Conservation (phyloP, 1,140 invertebrate genomes). For the Micrasema longulum region DNA sequence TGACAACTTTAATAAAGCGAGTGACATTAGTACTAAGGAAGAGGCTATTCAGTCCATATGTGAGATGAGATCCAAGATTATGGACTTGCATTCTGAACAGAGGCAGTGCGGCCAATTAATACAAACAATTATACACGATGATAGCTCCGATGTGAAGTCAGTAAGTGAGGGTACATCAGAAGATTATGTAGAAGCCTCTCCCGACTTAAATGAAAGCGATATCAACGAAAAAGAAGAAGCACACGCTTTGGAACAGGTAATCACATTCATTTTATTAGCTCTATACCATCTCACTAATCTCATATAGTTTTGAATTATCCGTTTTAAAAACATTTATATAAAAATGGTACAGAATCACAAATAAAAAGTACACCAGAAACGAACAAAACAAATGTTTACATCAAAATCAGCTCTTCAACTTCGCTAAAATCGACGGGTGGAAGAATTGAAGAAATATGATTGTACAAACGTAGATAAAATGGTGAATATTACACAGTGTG, state of each 20-base stretch:
- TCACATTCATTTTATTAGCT: not conserved
- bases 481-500: too few species aligned
- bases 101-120: constrained; percentile 46
- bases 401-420: too few species aligned
- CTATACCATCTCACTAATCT: too few species aligned
- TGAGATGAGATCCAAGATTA: constrained; percentile 49
- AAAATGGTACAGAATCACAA: too few species aligned
- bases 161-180: not conserved
- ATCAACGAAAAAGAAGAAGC: constrained; percentile 73
- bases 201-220: constrained; percentile 64
- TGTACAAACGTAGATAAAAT: too few species aligned
- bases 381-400: too few species aligned
- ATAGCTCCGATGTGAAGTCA: constrained; percentile 56
- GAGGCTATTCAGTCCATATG: constrained; percentile 66
- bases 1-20: constrained; percentile 62
- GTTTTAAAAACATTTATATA: too few species aligned
- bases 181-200: not conserved
- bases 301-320: too few species aligned
- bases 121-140: constrained; percentile 45
- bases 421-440: too few species aligned
- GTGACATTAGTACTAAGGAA: constrained; percentile 64
- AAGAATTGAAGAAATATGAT: too few species aligned
- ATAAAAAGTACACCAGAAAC: too few species aligned
- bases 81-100: constrained; percentile 44
- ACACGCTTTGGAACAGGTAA: constrained; percentile 73